A percentile compares a stretch with the other conserved stretches of the same genome.
Conservation (phyloP, 2,113 vertebrate genomes). For the Chaetura pelagica region DNA sequence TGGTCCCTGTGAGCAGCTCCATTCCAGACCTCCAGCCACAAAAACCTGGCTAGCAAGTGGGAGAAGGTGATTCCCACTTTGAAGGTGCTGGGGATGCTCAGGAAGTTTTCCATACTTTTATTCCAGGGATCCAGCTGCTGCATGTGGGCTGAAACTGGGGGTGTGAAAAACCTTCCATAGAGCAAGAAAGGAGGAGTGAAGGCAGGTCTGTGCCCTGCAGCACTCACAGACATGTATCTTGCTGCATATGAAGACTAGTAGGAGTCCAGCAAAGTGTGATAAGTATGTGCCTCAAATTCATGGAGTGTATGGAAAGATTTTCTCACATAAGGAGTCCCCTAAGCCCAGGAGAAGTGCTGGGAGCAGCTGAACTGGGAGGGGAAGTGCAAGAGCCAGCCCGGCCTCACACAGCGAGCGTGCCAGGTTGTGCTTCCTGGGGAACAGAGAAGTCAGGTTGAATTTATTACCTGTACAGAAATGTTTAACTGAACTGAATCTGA, state of each 20-base stretch:
- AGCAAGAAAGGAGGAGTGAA: not conserved
- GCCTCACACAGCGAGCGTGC: too few relatives aligned
- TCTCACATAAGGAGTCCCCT: too few relatives aligned
- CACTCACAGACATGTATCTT: not conserved
- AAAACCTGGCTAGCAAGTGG: not conserved
- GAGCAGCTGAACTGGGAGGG: not conserved
- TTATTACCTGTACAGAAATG: fast-evolving
- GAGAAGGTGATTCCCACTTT: not conserved
- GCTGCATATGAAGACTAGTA: too few relatives aligned
- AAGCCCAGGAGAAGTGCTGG: too few relatives aligned
- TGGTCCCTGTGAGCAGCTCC: too few relatives aligned
- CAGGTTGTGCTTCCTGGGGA: too few relatives aligned
- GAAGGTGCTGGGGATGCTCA: not conserved
- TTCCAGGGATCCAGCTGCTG: not conserved
- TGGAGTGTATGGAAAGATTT: too few relatives aligned
- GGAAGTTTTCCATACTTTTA: not conserved
- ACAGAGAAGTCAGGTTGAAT: not conserved
- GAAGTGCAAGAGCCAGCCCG: too few relatives aligned
- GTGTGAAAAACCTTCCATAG: not conserved
- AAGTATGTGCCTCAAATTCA: too few relatives aligned
- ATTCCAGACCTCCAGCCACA: not conserved
- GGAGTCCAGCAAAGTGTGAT: too few relatives aligned
- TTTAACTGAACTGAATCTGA: too few relatives aligned
- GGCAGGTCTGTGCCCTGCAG: not conserved
- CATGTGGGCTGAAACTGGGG: not conserved